Evolutionary conservation across 2,888 invertebrate genomes (phyloP).

Genomic region (Sipunculus nudus): DNA sequence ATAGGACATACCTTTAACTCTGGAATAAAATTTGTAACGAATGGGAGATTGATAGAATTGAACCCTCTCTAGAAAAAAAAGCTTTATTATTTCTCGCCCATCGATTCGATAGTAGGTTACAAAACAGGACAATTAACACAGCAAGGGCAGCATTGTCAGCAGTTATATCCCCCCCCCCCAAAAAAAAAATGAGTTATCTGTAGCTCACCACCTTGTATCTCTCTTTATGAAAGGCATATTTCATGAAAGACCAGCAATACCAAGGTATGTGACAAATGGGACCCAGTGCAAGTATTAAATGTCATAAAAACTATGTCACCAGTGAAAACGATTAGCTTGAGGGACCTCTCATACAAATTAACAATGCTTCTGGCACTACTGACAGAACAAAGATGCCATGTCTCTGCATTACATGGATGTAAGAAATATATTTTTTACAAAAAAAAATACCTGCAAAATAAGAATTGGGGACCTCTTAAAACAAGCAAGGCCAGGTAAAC

Average conservation of each 20-base stretch:
- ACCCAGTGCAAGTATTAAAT: not conserved
- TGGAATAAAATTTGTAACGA: too few relatives aligned
- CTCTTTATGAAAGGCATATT: not conserved
- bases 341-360: not conserved
- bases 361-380: not conserved
- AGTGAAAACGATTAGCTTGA: not conserved
- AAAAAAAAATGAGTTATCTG: not conserved
- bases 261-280: not conserved
- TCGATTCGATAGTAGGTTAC: constrained; percentile 2
- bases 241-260: not conserved
- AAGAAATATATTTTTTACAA: too few relatives aligned
- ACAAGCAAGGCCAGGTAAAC: too few relatives aligned
- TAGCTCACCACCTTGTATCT: not conserved
- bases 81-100: too few relatives aligned
- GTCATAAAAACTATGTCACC: not conserved
- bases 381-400: not conserved
- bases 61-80: too few relatives aligned
- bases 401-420: too few relatives aligned
- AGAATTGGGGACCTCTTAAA: too few relatives aligned
- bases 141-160: constrained; percentile 17
- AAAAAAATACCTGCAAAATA: too few relatives aligned
- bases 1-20: constrained; percentile 12
- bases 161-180: too few relatives aligned
- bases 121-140: constrained; percentile 18
- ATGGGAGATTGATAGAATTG: too few relatives aligned